phyloP scores from a whole-genome alignment of 1,140 invertebrate genomes.

The Aphaenogaster rudis region DNA sequence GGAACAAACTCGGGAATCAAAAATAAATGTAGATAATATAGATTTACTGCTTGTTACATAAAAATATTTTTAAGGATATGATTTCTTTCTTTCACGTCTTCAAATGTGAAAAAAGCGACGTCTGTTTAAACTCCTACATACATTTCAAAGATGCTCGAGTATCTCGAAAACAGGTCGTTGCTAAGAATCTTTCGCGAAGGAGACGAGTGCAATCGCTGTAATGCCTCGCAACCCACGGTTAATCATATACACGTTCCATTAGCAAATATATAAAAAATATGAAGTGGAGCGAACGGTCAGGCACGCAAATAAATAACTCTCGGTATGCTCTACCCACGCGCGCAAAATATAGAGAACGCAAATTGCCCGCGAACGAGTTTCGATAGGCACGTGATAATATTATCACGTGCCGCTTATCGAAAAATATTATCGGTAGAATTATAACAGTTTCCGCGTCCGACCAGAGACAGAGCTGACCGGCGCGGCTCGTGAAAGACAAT shows the following conservation, averaged over 20 bases:
- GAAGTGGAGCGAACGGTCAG: background rate
- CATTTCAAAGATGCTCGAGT: background rate
- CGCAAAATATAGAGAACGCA: background rate
- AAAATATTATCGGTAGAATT: constrained; percentile 36
- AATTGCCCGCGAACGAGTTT: background rate
- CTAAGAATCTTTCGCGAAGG: constrained; percentile 2
- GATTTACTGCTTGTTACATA: background rate
- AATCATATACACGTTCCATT: constrained; percentile 7
- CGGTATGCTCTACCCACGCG: background rate
- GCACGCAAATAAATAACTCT: background rate
- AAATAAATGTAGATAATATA: background rate
- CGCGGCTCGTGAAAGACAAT: constrained; percentile 3
- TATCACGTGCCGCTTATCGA: constrained; percentile 21
- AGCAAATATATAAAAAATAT: background rate
- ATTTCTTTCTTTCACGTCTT: background rate
- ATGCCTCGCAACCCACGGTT: background rate
- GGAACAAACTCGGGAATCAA: background rate
- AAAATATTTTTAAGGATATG: background rate
- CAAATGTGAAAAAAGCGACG: background rate
- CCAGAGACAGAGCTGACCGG: background rate
- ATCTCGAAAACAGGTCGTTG: background rate
- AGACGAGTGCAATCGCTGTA: background rate
- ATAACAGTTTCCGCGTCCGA: constrained; percentile 31
- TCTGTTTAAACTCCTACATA: constrained; percentile 10
- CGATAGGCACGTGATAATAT: background rate